Conservation (phyloP, 1,140 invertebrate genomes). For the Sinella curviseta region DNA sequence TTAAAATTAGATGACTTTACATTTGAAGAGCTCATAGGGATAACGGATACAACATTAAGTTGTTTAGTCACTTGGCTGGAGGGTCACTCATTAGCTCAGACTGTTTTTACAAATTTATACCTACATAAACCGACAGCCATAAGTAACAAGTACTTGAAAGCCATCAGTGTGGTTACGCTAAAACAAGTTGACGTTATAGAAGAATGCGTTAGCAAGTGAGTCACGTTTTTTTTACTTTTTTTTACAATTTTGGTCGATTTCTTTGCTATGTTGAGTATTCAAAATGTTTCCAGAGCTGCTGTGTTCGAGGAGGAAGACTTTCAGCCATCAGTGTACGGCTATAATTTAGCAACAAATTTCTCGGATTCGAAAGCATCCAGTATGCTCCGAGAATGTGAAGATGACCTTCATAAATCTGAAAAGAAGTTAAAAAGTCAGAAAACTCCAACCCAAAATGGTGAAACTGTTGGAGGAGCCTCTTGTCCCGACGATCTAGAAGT, state of each 20-base stretch:
- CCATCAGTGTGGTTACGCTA: conserved; percentile 83
- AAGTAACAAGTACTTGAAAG: conserved; percentile 77
- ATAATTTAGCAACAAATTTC: conserved; percentile 78
- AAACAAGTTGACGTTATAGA: conserved; percentile 89
- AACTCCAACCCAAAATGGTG: not conserved
- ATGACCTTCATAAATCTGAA: conserved; percentile 77
- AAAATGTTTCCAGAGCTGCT: conserved; percentile 62
- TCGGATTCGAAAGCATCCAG: conserved; percentile 76
- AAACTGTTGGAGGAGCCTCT: not conserved
- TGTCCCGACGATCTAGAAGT: conserved; percentile 30
- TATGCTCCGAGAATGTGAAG: conserved; percentile 87
- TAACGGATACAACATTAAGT: conserved; percentile 89
- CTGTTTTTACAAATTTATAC: conserved; percentile 95
- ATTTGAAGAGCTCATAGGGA: conserved; percentile 71
- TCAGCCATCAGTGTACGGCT: conserved; percentile 89
- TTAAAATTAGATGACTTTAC: conserved; percentile 78
- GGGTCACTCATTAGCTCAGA: conserved; percentile 93
- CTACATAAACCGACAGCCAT: conserved; percentile 86
- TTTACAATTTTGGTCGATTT: too few species aligned
- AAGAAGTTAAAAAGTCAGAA: conserved; percentile 55
- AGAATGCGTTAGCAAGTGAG: conserved; percentile 81
- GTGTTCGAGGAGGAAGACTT: conserved; percentile 96
- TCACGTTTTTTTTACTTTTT: conserved; percentile 38
- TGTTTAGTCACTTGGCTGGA: conserved; percentile 93
- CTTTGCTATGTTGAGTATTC: not conserved